phyloP scores from a whole-genome alignment of 2,888 invertebrate genomes.

The Acronicta leporina region DNA sequence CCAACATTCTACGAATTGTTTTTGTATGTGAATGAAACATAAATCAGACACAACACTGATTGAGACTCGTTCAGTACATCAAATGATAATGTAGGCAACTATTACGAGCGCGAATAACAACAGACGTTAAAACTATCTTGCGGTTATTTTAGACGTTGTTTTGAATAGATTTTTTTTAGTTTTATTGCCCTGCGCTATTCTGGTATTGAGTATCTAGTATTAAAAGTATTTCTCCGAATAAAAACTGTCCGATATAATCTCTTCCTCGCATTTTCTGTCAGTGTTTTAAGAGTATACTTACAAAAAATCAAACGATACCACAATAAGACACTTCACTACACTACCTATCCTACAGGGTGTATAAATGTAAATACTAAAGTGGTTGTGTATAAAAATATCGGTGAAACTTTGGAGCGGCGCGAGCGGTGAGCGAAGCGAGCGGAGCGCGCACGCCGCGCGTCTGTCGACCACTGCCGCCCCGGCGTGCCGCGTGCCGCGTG shows the following conservation, averaged over 20 bases:
- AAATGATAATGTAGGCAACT: slow-evolving; percentile 16
- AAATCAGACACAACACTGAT: slow-evolving; percentile 32
- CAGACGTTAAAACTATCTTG: neutral
- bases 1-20: slow-evolving; percentile 35
- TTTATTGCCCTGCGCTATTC: slow-evolving; percentile 4
- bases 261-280: neutral
- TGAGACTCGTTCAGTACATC: slow-evolving; percentile 22
- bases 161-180: neutral
- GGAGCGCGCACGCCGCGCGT: slow-evolving; percentile 53
- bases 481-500: slow-evolving; percentile 10
- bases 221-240: slow-evolving; percentile 10
- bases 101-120: slow-evolving; percentile 17
- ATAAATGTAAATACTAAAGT: slow-evolving; percentile 55
- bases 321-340: slow-evolving; percentile 60
- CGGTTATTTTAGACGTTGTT: neutral
- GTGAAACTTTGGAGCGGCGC: slow-evolving; percentile 51
- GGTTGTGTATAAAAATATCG: slow-evolving; percentile 56
- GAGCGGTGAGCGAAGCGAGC: slow-evolving; percentile 46
- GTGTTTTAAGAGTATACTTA: slow-evolving; percentile 29
- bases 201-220: neutral
- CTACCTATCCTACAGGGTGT: slow-evolving; percentile 58
- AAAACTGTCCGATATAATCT: slow-evolving; percentile 13
- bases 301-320: slow-evolving; percentile 56
- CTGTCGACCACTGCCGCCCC: slow-evolving; percentile 52
- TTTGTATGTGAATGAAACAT: slow-evolving; percentile 21